Conservation (phyloP, 2,888 invertebrate species). For the Cenopis cana region DNA sequence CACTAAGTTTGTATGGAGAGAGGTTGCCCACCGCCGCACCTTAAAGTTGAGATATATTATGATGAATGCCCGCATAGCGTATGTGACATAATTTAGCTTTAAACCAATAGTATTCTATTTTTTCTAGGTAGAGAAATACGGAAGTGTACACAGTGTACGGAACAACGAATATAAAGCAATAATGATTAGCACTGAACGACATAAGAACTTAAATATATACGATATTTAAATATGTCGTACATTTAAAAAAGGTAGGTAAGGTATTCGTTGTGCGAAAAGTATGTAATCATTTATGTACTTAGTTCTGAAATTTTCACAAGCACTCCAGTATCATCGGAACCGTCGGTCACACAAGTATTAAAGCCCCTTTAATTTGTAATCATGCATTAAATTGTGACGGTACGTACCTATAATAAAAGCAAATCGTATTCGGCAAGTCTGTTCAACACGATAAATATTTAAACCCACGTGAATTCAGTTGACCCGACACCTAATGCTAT, state of each 20-base stretch:
- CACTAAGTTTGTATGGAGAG: too few relatives aligned
- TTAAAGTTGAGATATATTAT: too few relatives aligned
- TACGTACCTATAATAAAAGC: slow-evolving; percentile 22
- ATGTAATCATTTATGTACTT: background rate
- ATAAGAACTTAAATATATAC: too few relatives aligned
- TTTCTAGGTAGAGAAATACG: background rate
- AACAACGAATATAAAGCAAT: background rate
- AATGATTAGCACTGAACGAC: background rate
- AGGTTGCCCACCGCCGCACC: too few relatives aligned
- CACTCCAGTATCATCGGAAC: background rate
- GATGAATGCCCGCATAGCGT: too few relatives aligned
- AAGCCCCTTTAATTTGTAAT: background rate
- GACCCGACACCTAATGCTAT: slow-evolving; percentile 61
- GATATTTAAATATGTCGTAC: too few relatives aligned
- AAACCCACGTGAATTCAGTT: slow-evolving; percentile 64
- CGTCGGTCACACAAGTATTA: background rate
- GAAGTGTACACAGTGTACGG: too few relatives aligned
- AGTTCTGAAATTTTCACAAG: background rate
- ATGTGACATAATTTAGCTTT: too few relatives aligned
- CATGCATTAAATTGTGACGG: background rate
- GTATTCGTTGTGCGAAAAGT: background rate
- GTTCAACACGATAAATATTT: slow-evolving; percentile 61
- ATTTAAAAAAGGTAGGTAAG: too few relatives aligned
- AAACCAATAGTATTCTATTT: too few relatives aligned
- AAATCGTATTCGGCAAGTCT: slow-evolving; percentile 47